A percentile compares a stretch with the other conserved stretches of the same genome.
Evolutionary conservation across 1,140 invertebrate species (phyloP).

Genomic region (Spodoptera frugiperda): DNA sequence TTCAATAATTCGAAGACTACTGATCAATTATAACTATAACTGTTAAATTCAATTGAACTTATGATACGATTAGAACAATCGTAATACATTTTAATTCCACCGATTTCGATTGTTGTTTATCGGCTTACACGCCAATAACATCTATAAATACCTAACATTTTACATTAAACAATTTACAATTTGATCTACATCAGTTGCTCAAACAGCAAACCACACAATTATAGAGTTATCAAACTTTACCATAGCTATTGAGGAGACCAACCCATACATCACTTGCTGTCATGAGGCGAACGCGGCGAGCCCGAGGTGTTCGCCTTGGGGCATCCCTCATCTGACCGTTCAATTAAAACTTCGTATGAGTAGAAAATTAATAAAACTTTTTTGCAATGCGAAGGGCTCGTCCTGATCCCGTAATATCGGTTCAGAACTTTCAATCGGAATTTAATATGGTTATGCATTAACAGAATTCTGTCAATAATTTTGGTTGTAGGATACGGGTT

Average conservation of each 20-base stretch:
- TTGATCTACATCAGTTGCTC: no score
- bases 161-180: no score
- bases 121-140: no score
- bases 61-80: no score
- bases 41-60: no score
- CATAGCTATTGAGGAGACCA: neutral
- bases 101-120: no score
- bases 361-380: slow-evolving; percentile 37
- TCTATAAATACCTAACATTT: no score
- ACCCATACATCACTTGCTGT: slow-evolving; percentile 3
- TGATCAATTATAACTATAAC: no score
- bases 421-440: neutral
- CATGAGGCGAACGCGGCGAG: neutral
- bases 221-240: neutral
- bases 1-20: no score
- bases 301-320: neutral
- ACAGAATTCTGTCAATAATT: no score
- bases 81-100: no score
- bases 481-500: no score
- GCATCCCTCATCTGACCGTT: slow-evolving; percentile 23
- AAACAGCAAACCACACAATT: neutral
- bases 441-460: neutral
- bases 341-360: slow-evolving; percentile 28
- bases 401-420: neutral
- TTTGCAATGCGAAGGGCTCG: slow-evolving; percentile 8